phyloP scores from a whole-genome alignment of 2,797 vertebrate species.

The Buceros bicornis region DNA sequence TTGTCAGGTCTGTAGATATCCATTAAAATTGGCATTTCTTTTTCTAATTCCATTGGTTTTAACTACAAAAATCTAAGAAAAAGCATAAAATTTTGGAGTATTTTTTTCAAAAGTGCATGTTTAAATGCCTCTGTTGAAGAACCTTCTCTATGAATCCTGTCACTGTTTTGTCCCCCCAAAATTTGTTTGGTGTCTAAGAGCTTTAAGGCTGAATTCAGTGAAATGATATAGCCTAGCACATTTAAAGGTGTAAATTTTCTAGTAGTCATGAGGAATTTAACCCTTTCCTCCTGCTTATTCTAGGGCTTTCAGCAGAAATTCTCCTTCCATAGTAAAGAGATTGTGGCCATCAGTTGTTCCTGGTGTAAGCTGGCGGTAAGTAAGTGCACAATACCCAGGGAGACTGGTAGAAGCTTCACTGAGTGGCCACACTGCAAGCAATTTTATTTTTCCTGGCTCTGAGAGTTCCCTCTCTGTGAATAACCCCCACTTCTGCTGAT shows the following conservation, averaged over 20 bases:
- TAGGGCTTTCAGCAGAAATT: slow-evolving; percentile 98
- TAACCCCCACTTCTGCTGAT: background rate
- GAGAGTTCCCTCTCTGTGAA: background rate
- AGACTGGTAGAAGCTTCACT: background rate
- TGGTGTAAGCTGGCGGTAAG: slow-evolving; percentile 99
- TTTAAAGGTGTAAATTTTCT: background rate
- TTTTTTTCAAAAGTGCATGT: background rate
- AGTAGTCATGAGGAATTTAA: background rate
- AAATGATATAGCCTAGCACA: background rate
- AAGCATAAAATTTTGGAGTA: background rate
- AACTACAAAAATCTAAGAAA: background rate
- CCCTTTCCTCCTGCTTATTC: slow-evolving; percentile 2
- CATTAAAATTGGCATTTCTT: background rate
- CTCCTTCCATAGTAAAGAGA: slow-evolving; percentile 98
- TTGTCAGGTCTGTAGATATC: background rate
- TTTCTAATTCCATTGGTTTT: background rate
- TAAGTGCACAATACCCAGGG: background rate
- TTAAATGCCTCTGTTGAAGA: background rate
- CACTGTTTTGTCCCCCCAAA: background rate
- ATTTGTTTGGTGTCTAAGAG: background rate
- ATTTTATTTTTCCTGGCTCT: background rate
- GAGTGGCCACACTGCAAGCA: too few species aligned
- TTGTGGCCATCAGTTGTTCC: slow-evolving; percentile 98
- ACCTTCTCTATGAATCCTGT: background rate
- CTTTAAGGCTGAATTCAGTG: background rate